Conservation (phyloP, 2,113 vertebrate genomes). For the Scolopax mira region DNA sequence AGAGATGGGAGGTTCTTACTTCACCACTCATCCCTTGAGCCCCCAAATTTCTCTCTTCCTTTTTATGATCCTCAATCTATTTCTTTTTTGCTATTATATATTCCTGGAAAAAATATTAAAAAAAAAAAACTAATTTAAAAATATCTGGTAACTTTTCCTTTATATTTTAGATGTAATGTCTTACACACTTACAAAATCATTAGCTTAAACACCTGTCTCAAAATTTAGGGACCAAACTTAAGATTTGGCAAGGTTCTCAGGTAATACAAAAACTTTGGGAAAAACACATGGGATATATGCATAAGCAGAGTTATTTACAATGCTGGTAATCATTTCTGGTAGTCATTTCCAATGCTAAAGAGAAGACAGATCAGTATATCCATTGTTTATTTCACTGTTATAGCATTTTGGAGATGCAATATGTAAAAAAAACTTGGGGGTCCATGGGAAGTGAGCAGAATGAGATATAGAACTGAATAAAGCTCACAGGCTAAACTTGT, state of each 20-base stretch:
- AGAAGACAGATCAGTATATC: neutral
- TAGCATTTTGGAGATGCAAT: neutral
- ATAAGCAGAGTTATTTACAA: neutral
- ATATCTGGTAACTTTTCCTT: neutral
- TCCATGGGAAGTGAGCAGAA: neutral
- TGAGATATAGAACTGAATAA: neutral
- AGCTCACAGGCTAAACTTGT: neutral
- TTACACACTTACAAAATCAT: neutral
- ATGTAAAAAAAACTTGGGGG: neutral
- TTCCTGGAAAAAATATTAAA: neutral
- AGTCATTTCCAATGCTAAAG: neutral
- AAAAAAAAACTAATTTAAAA: neutral
- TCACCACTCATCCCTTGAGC: neutral
- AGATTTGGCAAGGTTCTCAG: neutral
- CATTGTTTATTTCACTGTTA: neutral
- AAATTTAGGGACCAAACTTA: neutral
- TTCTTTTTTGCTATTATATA: neutral
- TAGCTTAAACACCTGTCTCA: neutral
- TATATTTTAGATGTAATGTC: neutral
- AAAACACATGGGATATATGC: neutral
- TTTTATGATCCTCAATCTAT: neutral
- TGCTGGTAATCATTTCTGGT: too few relatives aligned
- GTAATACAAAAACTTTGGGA: neutral
- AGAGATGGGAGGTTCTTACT: rapidly evolving
- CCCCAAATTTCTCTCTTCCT: neutral